phyloP scores from a whole-genome alignment of 92 coral and sea anemone species.

The Porites divaricata region DNA sequence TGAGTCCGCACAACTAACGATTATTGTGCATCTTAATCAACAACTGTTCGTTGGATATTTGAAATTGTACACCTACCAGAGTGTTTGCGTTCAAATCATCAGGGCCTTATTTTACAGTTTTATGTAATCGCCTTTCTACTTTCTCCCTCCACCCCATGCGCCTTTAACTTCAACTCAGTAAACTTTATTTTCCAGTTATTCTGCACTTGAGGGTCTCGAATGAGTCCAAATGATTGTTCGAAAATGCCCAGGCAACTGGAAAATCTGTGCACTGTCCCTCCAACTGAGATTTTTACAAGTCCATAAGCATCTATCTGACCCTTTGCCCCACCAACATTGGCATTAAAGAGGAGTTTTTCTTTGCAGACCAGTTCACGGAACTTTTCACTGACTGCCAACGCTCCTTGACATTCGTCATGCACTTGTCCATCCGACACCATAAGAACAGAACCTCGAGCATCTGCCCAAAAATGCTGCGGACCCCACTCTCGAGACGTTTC shows the following conservation, averaged over 20 bases:
- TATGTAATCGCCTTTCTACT: constrained; percentile 29
- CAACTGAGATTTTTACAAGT: constrained; percentile 73
- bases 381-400: constrained; percentile 83
- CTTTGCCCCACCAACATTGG: constrained; percentile 69
- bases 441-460: constrained; percentile 75
- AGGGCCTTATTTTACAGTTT: not conserved
- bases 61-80: too few species aligned
- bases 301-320: constrained; percentile 89
- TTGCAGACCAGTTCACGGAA: constrained; percentile 69
- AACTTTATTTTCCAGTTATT: constrained; percentile 99
- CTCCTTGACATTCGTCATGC: constrained; percentile 75
- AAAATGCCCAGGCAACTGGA: constrained; percentile 86
- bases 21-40: too few species aligned
- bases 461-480: constrained; percentile 94
- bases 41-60: too few species aligned
- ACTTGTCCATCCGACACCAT: constrained; percentile 68
- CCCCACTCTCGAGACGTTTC: constrained; percentile 73
- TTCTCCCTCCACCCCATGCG: constrained; percentile 62
- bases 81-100: not conserved
- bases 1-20: too few species aligned
- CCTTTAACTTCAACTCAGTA: constrained; percentile 86
- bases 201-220: constrained; percentile 85
- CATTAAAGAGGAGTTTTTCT: constrained; percentile 85
- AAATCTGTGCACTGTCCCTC: constrained; percentile 95
- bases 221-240: constrained; percentile 95